Evolutionary conservation across 1,140 invertebrate genomes (phyloP), one percentile per base, ranked within the genome.

Genomic region (Aphidius gifuensis): DNA sequence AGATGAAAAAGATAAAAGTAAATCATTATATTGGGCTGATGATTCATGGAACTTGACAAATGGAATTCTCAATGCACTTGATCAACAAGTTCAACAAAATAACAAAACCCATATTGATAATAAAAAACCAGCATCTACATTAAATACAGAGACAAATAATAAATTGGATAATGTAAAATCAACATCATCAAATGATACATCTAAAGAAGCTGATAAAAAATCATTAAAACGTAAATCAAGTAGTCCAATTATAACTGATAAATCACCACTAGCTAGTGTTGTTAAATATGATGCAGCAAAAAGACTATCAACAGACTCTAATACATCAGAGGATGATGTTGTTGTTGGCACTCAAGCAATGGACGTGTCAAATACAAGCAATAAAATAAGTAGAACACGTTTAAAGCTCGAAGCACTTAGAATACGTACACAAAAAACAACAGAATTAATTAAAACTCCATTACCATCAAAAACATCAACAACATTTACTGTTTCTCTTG

Each of bases 301-400:
- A 1, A 65, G 45, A 55, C 45, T 55, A 38, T 70, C 74, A 4
- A 40, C 65, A 21, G 70, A 68, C 39, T 74, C 69, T 1, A 73
- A 71, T 9, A 71, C 71, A 59, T 75, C 75, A 0, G 76, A 76
- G 9, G 75, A 78, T 5, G 72, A 76, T 21, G 57, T 73, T 9
- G 51, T 74, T 40, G 21, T 60, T 6, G 49, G 50, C 39, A 71
- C 74, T 4, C 69, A 71, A 44, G 54, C 21, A 57, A 9, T 64
- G 32, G 65, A 69, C 9, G 4, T 4, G 4, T n/a, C 59, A 43
- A 40, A 51, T 7, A 38, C 23, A 8, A 68, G 23, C 9, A 38
- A 8, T 32, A 63, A 7, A 7, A 69, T 64, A 63, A 69, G 45
- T 61, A 64, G 54, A 56, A 70, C 59, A 11, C 71, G 65, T 51